Conservation (phyloP, 37 sponge, comb jelly and placozoan genomes). For the Haliclona indistincta region DNA sequence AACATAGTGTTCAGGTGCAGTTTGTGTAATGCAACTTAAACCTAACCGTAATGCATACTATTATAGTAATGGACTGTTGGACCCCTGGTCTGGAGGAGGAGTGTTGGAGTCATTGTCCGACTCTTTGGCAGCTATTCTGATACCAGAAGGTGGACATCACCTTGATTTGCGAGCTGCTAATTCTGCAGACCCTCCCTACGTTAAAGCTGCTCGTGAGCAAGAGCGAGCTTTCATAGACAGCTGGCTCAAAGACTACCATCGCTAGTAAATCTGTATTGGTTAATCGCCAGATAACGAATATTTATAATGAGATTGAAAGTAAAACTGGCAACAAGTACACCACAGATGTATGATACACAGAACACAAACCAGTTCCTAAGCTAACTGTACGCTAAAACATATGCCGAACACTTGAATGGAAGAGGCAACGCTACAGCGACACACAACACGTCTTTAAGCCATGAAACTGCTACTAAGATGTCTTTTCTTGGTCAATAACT, state of each 20-base stretch:
- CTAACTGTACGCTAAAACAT: too few relatives aligned
- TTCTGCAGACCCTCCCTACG: constrained; percentile 47
- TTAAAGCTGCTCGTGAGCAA: constrained; percentile 43
- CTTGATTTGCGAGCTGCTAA: constrained; percentile 76
- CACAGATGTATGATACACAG: too few relatives aligned
- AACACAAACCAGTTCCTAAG: too few relatives aligned
- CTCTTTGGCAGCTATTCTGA: constrained; percentile 70
- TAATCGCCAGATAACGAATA: too few relatives aligned
- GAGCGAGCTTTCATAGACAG: constrained; percentile 47
- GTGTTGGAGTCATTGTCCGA: constrained; percentile 72
- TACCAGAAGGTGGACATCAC: constrained; percentile 95
- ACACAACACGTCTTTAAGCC: not conserved
- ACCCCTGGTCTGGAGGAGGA: constrained; percentile 95
- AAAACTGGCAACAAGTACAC: too few relatives aligned
- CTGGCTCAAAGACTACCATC: constrained; percentile 42
- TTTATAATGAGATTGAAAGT: too few relatives aligned
- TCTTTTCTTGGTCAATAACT: constrained; percentile 83
- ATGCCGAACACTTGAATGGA: not conserved
- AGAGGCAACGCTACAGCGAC: not conserved
- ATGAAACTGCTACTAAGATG: not conserved
- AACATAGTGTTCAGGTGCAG: constrained; percentile 87
- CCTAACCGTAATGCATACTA: not conserved
- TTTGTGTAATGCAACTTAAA: too few relatives aligned
- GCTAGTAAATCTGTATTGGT: too few relatives aligned
- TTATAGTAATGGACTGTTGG: constrained; percentile 85